Conservation (phyloP, 2,888 invertebrate species). For the Graphium colonna region DNA sequence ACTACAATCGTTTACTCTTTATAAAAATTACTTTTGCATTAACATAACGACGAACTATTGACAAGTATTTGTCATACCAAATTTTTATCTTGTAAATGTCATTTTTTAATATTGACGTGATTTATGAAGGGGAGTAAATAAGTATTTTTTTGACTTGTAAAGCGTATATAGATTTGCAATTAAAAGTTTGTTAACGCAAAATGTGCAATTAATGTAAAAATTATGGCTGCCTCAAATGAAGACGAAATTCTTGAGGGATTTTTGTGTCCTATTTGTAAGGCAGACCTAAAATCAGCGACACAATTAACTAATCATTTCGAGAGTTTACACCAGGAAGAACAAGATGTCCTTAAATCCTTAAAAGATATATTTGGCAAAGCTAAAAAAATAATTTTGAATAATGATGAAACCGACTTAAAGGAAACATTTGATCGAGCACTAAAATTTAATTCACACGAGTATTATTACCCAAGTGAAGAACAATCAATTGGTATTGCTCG, state of each 20-base stretch:
- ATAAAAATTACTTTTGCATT: no score
- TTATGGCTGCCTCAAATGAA: conserved; percentile 66
- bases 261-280: conserved; percentile 96
- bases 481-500: conserved; percentile 83
- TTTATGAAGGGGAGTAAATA: background rate
- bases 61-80: background rate
- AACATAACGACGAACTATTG: background rate
- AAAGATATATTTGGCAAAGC: conserved; percentile 94
- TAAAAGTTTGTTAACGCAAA: conserved; percentile 23
- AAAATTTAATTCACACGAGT: conserved; percentile 62
- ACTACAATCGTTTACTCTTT: no score
- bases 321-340: conserved; percentile 91
- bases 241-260: conserved; percentile 93
- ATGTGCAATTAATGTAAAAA: conserved; percentile 24
- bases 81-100: background rate
- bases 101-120: background rate
- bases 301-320: conserved; percentile 94
- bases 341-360: conserved; percentile 88
- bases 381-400: conserved; percentile 91
- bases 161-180: conserved; percentile 17
- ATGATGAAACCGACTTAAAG: conserved; percentile 84
- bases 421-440: conserved; percentile 79
- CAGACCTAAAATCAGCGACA: conserved; percentile 91
- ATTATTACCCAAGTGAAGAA: conserved; percentile 57
- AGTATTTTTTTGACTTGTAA: conserved; percentile 2